Evolutionary conservation across 2,113 vertebrate genomes (phyloP).

Genomic region (Channa argus): DNA sequence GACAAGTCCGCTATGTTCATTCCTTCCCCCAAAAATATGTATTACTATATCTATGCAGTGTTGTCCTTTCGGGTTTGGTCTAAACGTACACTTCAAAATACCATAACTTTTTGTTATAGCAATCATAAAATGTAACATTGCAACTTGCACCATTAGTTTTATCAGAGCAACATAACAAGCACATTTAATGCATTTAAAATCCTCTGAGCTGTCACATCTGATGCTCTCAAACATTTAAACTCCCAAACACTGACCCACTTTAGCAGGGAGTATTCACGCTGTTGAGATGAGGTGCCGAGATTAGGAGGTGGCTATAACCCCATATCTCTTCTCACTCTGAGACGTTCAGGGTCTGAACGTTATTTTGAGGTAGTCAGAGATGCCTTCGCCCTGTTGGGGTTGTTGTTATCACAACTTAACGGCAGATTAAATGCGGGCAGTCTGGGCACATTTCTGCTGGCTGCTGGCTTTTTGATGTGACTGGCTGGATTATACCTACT

Average conservation of each 20-base stretch:
- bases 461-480: conserved; percentile 55
- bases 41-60: not conserved
- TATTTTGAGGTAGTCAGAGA: conserved; percentile 2
- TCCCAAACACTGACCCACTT: conserved; percentile 34
- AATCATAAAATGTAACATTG: not conserved
- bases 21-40: not conserved
- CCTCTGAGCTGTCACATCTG: conserved; percentile 35
- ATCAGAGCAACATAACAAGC: conserved; percentile 3
- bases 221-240: conserved; percentile 13
- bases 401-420: conserved; percentile 12
- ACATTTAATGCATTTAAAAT: conserved; percentile 21
- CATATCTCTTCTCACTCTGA: not conserved
- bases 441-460: not conserved
- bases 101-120: not conserved
- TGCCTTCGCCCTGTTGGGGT: not conserved
- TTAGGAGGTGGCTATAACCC: not conserved
- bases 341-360: not conserved
- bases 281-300: not conserved
- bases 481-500: conserved; percentile 40
- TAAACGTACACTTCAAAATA: not conserved
- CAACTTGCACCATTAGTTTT: not conserved
- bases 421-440: conserved; percentile 11
- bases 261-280: not conserved
- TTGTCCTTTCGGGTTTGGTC: not conserved
- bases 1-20: not conserved